phyloP scores from a whole-genome alignment of 2,888 invertebrate genomes.

The Dynastes hyllus region DNA sequence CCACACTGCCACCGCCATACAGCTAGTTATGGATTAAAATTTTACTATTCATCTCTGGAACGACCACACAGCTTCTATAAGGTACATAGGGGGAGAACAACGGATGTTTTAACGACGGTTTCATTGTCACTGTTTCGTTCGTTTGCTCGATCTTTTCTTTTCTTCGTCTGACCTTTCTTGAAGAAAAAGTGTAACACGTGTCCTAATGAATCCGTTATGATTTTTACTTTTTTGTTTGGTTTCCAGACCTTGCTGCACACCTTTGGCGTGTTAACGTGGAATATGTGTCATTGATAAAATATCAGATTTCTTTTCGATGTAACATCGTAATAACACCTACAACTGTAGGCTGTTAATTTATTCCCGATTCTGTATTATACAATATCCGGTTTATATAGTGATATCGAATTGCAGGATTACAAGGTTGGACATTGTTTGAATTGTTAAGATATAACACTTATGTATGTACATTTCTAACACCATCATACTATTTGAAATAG shows the following conservation, averaged over 20 bases:
- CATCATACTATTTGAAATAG: neutral
- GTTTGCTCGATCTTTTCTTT: slow-evolving; percentile 24
- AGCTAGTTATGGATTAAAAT: slow-evolving; percentile 64
- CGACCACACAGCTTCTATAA: slow-evolving; percentile 54
- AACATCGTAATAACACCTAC: slow-evolving; percentile 38
- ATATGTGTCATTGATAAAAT: slow-evolving; percentile 29
- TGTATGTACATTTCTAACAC: neutral
- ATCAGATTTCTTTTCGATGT: slow-evolving; percentile 21
- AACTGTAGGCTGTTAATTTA: slow-evolving; percentile 15
- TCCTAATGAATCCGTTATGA: slow-evolving; percentile 43
- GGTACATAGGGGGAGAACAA: slow-evolving; percentile 16
- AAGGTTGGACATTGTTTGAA: neutral
- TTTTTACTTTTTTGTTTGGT: slow-evolving; percentile 7
- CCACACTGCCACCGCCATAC: slow-evolving; percentile 54
- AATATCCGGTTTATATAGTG: slow-evolving; percentile 30
- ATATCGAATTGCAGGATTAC: slow-evolving; percentile 22
- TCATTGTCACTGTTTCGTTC: slow-evolving; percentile 38
- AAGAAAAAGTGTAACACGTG: slow-evolving; percentile 41
- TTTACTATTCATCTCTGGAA: slow-evolving; percentile 56
- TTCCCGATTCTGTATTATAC: slow-evolving; percentile 24
- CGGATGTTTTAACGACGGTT: neutral
- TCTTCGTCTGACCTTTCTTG: slow-evolving; percentile 36
- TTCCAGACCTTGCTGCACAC: slow-evolving; percentile 12
- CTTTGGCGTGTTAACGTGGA: slow-evolving; percentile 27
- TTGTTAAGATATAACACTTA: neutral